Base-by-base conservation (phyloP, 2,888 invertebrate genomes). In the Nymphalis c-album region DNA sequence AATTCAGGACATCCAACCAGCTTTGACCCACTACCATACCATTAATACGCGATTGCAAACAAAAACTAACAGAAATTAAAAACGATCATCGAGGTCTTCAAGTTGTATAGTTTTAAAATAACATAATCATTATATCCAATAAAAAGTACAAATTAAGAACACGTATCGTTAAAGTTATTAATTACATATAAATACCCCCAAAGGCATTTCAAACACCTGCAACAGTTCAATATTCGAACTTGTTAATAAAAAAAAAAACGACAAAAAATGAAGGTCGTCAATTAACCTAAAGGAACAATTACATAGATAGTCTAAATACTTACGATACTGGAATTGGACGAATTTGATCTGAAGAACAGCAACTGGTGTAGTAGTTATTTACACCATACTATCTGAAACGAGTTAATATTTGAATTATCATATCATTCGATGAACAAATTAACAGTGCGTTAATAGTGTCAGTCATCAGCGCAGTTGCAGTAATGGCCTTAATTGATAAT, bases 1-100 rank as follows among this genome's bases (percentile, higher is more conserved):
- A 86, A 91, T 92, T 90, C 91, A 91, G 90, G 88, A 88, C 84
- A 81, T 76, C 76, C 65, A 74, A 76, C 78, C 61, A 67, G 70
- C 77, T 82, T 73, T 89, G 91, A 89, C 90, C 89, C 77, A 89
- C 79, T 89, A 78, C 58, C 48, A 63, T 66, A 51, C 45, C 17
- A 35, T 67, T 60, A 22, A 64, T 20, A 53, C 50, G 55, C 46
- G 59, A 48, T 53, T 51, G 47, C 40, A 48, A n/a, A 55, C 47
- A 53, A 45, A 45, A 31, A 18, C 45, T 51, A 40, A 50, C 50
- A 48, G 20, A 17, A 48, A 63, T 6, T n/a, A 45, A 7, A 40
- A 26, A 50, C 20, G 18, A n/a, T 16, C n/a, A n/a, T n/a, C n/a
- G n/a, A n/a, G 20, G 20, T 13, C 18, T 46, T 18, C 18, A 7